Evolutionary conservation across 2,888 invertebrate genomes (phyloP).

Genomic region (Hybos culiciformis): DNA sequence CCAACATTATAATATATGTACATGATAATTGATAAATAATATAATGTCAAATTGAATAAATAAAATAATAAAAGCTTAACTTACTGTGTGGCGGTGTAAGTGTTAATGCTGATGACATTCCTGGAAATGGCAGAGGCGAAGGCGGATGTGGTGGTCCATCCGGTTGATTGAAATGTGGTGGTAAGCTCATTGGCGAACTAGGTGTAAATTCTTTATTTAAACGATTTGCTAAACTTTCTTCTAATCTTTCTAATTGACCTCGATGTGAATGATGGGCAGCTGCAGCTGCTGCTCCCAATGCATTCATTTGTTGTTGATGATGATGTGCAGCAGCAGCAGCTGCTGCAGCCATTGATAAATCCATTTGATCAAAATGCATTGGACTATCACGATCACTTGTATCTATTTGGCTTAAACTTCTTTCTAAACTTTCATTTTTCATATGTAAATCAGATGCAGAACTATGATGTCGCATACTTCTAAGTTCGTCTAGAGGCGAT

Average conservation of each 20-base stretch:
- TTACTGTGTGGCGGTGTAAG: conserved; percentile 73
- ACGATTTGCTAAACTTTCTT: conserved; percentile 31
- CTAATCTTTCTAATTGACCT: conserved; percentile 25
- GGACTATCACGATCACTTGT: conserved; percentile 25
- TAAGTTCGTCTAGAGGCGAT: conserved; percentile 19
- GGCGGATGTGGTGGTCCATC: conserved; percentile 41
- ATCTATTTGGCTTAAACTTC: conserved; percentile 26
- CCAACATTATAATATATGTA: no score
- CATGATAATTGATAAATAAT: no score
- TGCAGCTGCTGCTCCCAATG: conserved; percentile 23
- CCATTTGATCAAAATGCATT: conserved; percentile 35
- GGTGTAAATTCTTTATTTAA: conserved; percentile 33
- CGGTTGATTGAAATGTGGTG: conserved; percentile 32
- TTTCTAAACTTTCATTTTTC: conserved; percentile 30
- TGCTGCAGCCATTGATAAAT: conserved; percentile 33
- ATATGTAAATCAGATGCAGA: no score
- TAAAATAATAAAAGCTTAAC: conserved; percentile 26
- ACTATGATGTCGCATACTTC: conserved; percentile 21
- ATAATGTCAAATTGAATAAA: no score
- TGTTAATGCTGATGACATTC: conserved; percentile 59
- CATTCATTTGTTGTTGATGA: conserved; percentile 29
- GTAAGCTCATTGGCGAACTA: conserved; percentile 35
- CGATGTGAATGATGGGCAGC: conserved; percentile 12
- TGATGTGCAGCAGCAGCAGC: conserved; percentile 33
- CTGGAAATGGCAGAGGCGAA: conserved; percentile 55